Evolutionary conservation across 2,797 vertebrate species (phyloP), one percentile per base, ranked within the genome.

Genomic region (Caiman crocodilus): DNA sequence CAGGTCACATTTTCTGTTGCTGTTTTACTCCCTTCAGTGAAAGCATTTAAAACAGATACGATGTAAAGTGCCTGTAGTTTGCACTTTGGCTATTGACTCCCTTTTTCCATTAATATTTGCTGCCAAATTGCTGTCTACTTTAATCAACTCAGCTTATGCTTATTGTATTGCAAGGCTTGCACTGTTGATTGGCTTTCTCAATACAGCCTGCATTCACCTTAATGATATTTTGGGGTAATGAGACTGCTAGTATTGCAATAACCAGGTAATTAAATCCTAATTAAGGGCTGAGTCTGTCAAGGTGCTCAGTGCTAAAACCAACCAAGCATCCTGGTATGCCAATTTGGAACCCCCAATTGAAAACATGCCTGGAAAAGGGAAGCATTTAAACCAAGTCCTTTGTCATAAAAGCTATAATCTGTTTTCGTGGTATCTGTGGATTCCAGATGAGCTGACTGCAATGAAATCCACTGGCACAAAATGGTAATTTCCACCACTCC

Each of bases 181-280:
- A 83, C 79, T 91, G 93, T 82, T 94, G 91, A 87, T 90, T 81
- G 85, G 10, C 89, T 94, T 93, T 90, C 92, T 89, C 85, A 56
- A 87, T 90, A 90, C 91, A 94, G 84, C 93, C 93, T 95, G 84
- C 83, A 85, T 85, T 94, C 89, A 64, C 67, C 79, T 58, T 93
- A 95, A 96, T 80, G 95, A 97, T 90, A 21, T 65, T 75, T 94
- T 84, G 88, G 57, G 78, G 92, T 97, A 93, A 96, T 93, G 93
- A 94, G 94, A 93, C 89, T 90, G 42, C 64, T 91, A 84, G 94
- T 78, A 95, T 94, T 84, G 71, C 90, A 90, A 96, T 95, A 96
- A 96, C 85, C 64, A 82, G 82, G 82, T 92, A 91, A 96, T 96
- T 94, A 96, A 95, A 94, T 84, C 84, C 94, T 97, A 95, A 96